Evolutionary conservation across 2,797 vertebrate species (phyloP).

Genomic region (Channa striata): DNA sequence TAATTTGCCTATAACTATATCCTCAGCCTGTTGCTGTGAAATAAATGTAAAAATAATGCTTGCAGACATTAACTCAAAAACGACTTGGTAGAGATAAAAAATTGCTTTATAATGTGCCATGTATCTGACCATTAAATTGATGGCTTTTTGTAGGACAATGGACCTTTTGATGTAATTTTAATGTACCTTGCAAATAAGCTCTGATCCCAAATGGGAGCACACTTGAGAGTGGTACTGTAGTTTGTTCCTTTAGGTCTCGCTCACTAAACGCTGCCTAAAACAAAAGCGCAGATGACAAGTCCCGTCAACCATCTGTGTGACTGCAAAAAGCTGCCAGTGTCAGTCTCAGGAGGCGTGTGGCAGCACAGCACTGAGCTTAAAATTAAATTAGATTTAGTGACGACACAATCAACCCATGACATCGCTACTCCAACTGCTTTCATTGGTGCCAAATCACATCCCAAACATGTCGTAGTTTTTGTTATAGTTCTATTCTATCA

Average conservation of each 20-base stretch:
- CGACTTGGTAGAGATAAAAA: too few species aligned
- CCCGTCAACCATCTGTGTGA: constrained; percentile 69
- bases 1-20: constrained; percentile 1
- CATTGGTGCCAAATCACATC: constrained; percentile 37
- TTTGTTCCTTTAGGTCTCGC: constrained; percentile 35
- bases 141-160: constrained; percentile 3
- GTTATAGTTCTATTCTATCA: constrained; percentile 26
- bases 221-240: constrained; percentile 26
- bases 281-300: constrained; percentile 61
- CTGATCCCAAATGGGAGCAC: constrained; percentile 9
- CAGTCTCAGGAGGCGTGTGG: constrained; percentile 39
- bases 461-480: constrained; percentile 29
- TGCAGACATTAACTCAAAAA: neutral
- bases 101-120: neutral
- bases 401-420: constrained; percentile 54
- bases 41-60: constrained; percentile 1
- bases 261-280: constrained; percentile 38
- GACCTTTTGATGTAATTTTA: constrained; percentile 15
- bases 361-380: constrained; percentile 53
- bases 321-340: constrained; percentile 59
- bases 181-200: constrained; percentile 7
- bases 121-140: neutral
- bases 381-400: constrained; percentile 66
- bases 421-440: constrained; percentile 44
- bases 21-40: constrained; percentile 10